A percentile compares a stretch with the other conserved stretches of the same genome.
phyloP scores from a whole-genome alignment of 2,888 invertebrate genomes.

The Cryptocheilus praepositus region DNA sequence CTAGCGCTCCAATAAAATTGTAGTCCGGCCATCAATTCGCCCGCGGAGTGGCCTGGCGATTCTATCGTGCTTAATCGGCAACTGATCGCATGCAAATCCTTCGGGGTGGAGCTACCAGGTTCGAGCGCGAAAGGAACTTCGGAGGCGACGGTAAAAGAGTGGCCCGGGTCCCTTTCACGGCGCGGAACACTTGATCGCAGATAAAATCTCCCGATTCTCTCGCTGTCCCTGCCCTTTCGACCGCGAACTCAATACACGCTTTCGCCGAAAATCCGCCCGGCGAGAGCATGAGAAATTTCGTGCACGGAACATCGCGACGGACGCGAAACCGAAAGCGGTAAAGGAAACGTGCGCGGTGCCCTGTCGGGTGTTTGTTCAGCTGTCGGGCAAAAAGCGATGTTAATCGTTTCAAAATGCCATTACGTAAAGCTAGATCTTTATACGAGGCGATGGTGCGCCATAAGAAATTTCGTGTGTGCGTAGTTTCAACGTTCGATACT shows the following conservation, averaged over 20 bases:
- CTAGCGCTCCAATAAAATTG: constrained; percentile 27
- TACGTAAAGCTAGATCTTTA: no score
- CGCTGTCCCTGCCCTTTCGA: constrained; percentile 38
- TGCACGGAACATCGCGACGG: neutral
- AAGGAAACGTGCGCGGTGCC: no score
- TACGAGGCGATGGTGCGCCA: no score
- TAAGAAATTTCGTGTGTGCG: no score
- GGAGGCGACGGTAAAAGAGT: neutral
- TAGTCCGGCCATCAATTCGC: constrained; percentile 41
- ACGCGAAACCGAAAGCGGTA: no score
- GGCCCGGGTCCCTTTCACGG: neutral
- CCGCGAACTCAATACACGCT: constrained; percentile 51
- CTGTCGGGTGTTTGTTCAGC: no score
- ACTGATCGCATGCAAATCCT: constrained; percentile 67
- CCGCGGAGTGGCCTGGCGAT: constrained; percentile 43
- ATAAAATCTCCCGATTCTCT: constrained; percentile 50
- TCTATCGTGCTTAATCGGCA: constrained; percentile 66
- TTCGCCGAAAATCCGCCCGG: neutral
- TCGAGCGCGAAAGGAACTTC: constrained; percentile 16
- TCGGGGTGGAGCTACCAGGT: constrained; percentile 25
- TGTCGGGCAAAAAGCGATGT: no score
- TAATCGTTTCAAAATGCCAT: no score
- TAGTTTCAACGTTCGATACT: no score
- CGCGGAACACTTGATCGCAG: constrained; percentile 44
- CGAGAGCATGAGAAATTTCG: neutral